Evolutionary conservation across 2,113 vertebrate species (phyloP).

Genomic region (Menidia beryllina): DNA sequence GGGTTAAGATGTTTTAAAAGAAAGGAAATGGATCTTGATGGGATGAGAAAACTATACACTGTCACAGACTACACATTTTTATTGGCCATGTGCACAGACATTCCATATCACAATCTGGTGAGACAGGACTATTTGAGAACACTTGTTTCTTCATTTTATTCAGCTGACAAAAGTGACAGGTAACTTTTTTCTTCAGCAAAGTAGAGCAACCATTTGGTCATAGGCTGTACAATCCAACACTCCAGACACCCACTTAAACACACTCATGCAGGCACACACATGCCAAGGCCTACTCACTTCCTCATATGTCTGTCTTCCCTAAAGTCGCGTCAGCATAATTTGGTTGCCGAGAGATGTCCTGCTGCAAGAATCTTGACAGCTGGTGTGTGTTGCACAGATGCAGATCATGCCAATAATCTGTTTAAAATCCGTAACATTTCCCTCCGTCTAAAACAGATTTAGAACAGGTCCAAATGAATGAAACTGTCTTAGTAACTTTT

Average conservation of each 20-base stretch:
- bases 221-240: slow-evolving; percentile 30
- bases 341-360: slow-evolving; percentile 52
- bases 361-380: slow-evolving; percentile 66
- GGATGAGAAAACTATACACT: no score
- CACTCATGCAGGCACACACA: background rate
- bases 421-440: slow-evolving; percentile 70
- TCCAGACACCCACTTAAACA: slow-evolving; percentile 35
- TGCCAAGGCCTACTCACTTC: slow-evolving; percentile 17
- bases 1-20: no score
- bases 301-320: slow-evolving; percentile 40
- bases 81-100: no score
- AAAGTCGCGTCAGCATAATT: slow-evolving; percentile 65
- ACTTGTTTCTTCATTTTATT: slow-evolving; percentile 20
- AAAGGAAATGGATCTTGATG: no score
- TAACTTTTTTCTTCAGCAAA: slow-evolving; percentile 55
- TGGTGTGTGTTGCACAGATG: slow-evolving; percentile 70
- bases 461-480: slow-evolving; percentile 72
- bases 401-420: slow-evolving; percentile 73
- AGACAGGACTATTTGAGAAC: slow-evolving; percentile 29
- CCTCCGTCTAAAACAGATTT: slow-evolving; percentile 70
- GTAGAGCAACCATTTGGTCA: slow-evolving; percentile 51
- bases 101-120: no score
- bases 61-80: no score
- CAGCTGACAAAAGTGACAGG: slow-evolving; percentile 52
- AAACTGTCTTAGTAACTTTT: slow-evolving; percentile 57